Evolutionary conservation across 2,113 vertebrate genomes (phyloP), one percentile per base, ranked within the genome.

Genomic region (Laterallus jamaicensis): DNA sequence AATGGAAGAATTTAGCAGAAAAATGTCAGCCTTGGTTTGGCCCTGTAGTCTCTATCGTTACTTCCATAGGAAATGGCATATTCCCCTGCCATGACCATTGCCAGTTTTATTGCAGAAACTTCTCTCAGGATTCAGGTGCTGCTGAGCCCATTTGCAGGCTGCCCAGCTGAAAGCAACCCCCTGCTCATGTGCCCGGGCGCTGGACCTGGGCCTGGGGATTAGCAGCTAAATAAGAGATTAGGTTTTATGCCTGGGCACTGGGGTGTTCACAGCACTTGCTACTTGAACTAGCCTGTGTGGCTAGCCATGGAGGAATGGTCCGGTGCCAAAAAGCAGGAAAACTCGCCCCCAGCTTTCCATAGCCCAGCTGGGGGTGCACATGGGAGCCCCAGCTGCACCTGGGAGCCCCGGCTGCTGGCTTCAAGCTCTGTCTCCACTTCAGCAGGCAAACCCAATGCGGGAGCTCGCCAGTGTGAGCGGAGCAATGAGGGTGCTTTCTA

Each of bases 381-480:
- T 28, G 58, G 24, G 55, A 79, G 40, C 58, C 10, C 49, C 14
- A 37, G 21, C 16, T 32, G n/a, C n/a, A 15, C 21, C 62, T 28
- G 62, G 22, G 59, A 82, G 40, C 62, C 9, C 49, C 13, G n/a
- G 21, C 17, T 32, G 47, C 8, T 39, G 49, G 8, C 74, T 42
- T 39, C 74, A 15, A 69, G n/a, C 19, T 82, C 49, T 39, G 20
- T 11, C 54, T 82, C 56, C 10, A 1, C 10, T 63, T 24, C 20
- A 24, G 58, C 28, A 15, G n/a, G 11, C 63, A 76, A 59, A 44
- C 3, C 11, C 4, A 0, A 3, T 3, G 0, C 0, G 16, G 42
- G 24, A 69, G 12, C 37, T 56, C 24, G 6, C 67, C 32, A n/a
- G 28, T 17, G 24, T 2, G 44, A 74, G 40, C 44, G 16, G 29